Evolutionary conservation across 2,113 vertebrate species (phyloP).

Genomic region (human): DNA sequence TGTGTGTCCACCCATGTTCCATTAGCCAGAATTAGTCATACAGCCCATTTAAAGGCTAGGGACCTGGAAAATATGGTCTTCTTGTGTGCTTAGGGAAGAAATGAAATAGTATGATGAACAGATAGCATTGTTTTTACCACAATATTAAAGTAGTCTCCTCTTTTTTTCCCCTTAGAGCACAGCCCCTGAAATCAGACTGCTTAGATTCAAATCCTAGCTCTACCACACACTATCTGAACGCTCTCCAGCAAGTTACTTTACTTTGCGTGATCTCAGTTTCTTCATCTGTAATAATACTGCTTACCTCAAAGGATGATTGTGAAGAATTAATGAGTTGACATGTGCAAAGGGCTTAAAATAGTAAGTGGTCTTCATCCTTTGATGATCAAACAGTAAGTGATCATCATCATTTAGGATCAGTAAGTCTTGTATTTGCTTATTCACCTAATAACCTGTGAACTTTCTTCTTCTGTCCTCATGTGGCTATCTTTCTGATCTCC

Average conservation of each 20-base stretch:
- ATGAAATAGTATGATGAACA: neutral
- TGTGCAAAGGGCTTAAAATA: slow-evolving; percentile 11
- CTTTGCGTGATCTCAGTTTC: neutral
- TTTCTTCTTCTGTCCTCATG: neutral
- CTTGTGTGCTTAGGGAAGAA: slow-evolving; percentile 6
- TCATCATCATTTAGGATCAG: neutral
- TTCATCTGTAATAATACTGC: neutral
- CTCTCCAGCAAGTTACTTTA: neutral
- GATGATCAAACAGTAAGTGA: neutral
- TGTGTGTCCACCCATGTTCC: neutral
- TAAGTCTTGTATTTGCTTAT: slow-evolving; percentile 23
- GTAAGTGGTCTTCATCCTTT: neutral
- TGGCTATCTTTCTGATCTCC: neutral
- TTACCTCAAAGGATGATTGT: neutral
- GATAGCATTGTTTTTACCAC: neutral
- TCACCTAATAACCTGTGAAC: neutral
- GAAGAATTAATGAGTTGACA: slow-evolving; percentile 24
- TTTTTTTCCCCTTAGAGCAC: neutral
- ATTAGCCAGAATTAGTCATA: slow-evolving; percentile 7
- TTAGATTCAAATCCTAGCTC: slow-evolving; percentile 21
- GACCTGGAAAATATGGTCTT: neutral
- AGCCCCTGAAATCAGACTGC: neutral
- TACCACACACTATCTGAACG: neutral
- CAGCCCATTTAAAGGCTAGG: neutral
- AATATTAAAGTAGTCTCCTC: neutral